Evolutionary conservation across 2,888 invertebrate genomes (phyloP).

Genomic region (Apodemia zela): DNA sequence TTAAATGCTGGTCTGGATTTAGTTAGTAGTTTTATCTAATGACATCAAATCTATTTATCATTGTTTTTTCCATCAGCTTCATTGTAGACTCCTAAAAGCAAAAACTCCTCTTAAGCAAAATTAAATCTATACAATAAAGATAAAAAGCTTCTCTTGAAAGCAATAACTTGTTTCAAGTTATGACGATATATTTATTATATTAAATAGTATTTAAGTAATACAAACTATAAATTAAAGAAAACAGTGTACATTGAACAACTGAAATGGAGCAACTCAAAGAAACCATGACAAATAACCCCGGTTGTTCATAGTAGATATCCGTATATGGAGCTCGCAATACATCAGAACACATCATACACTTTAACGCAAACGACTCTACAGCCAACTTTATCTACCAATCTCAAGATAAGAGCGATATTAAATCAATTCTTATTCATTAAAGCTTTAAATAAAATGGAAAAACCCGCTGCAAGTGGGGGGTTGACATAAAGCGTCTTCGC

Average conservation of each 20-base stretch:
- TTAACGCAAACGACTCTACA: constrained; percentile 11
- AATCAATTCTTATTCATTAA: constrained; percentile 78
- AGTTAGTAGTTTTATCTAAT: background rate
- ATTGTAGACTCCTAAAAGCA: background rate
- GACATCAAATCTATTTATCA: background rate
- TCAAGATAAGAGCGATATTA: constrained; percentile 56
- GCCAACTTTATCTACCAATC: constrained; percentile 23
- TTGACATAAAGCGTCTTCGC: constrained; percentile 64
- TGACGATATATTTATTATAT: background rate
- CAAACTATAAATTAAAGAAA: constrained; percentile 6
- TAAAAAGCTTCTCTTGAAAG: background rate
- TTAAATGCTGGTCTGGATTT: too few relatives aligned
- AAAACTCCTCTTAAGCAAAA: background rate
- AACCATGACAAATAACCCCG: constrained; percentile 9
- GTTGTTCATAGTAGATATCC: constrained; percentile 2
- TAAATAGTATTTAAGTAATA: constrained; percentile 1
- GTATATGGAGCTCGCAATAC: background rate
- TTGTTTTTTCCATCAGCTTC: background rate
- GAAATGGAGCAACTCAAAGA: background rate
- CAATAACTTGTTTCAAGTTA: background rate
- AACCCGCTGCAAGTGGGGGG: constrained; percentile 63
- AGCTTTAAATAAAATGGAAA: constrained; percentile 73
- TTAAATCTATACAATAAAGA: background rate
- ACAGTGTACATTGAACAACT: background rate
- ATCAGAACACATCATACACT: constrained; percentile 15